Base-by-base conservation (phyloP, 2,113 vertebrate species). In the Buteo buteo region DNA sequence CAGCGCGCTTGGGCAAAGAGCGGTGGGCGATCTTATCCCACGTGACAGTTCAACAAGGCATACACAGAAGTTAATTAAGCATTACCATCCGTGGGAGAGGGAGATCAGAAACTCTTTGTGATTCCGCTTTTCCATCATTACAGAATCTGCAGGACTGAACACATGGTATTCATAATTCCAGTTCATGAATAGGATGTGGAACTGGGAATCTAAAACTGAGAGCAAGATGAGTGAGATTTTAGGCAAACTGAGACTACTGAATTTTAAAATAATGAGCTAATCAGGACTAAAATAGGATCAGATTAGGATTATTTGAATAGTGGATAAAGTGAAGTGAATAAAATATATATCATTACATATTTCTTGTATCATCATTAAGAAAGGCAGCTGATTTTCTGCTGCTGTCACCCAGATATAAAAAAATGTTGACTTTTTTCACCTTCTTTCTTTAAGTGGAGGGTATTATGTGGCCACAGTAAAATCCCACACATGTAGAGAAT, bases 71-170 rank as follows among this genome's bases (percentile, higher is more conserved):
- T 28, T 59, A 47, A 84, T 62, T 50, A 70, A 59, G n/a, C 32
- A 32, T 5, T 58, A 11, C 29, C 3, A 1, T 71, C 65, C 10
- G 2, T 45, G n/a, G 47, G 55, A 95, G 16, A 84, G 34, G 34
- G 55, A 88, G 22, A 29, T 28, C 31, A 87, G 32, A 67, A 93
- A 74, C 44, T 42, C 34, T 55, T 55, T 29, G 9, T 55, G 38
- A 65, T 47, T 31, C 17, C 0, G 0, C 3, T 67, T 94, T 88
- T 78, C 47, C 18, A 8, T n/a, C 7, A 3, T 28, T 82, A 31
- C 16, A 50, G 47, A 64, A 38, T 45, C 29, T 71, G n/a, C 47
- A 74, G 69, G 77, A 47, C 29, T 38, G 34, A 78, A 54, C 34
- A 24, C 12, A 14, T 6, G n/a, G n/a, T 58, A 59, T 34, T 7